phyloP scores from a whole-genome alignment of 1,140 invertebrate species.

The Caenorhabditis latens region DNA sequence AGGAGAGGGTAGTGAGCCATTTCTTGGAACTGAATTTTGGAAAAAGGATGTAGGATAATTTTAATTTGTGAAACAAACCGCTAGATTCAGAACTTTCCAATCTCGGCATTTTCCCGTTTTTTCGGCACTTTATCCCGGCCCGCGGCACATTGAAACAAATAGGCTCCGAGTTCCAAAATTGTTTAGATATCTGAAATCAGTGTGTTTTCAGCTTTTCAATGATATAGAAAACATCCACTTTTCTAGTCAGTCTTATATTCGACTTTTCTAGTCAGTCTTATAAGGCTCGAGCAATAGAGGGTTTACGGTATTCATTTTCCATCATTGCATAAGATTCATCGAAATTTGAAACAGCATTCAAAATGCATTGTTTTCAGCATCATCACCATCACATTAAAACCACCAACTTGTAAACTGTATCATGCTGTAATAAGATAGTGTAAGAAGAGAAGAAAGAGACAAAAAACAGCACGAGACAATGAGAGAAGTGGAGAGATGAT shows the following conservation, averaged over 20 bases:
- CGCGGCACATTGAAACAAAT: background rate
- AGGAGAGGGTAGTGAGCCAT: constrained; percentile 41
- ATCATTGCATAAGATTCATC: too few relatives aligned
- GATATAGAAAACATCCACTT: too few relatives aligned
- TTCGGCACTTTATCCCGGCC: background rate
- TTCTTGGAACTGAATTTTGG: constrained; percentile 54
- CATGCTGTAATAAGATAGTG: background rate
- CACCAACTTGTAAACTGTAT: background rate
- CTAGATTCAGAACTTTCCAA: constrained; percentile 30
- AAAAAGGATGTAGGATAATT: too few relatives aligned
- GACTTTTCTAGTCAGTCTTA: too few relatives aligned
- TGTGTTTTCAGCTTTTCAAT: too few relatives aligned
- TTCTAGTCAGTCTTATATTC: too few relatives aligned
- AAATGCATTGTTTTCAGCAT: background rate
- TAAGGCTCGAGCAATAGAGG: too few relatives aligned
- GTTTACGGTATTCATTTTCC: too few relatives aligned
- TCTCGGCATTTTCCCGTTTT: background rate
- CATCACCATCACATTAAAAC: background rate
- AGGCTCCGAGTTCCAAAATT: background rate
- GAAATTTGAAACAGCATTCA: too few relatives aligned
- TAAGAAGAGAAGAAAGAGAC: background rate
- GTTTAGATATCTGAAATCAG: too few relatives aligned
- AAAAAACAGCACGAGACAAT: background rate
- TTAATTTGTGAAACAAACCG: too few relatives aligned
- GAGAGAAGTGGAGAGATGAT: background rate